Conservation (phyloP, 2,888 invertebrate genomes). For the Carterocephalus palaemon region DNA sequence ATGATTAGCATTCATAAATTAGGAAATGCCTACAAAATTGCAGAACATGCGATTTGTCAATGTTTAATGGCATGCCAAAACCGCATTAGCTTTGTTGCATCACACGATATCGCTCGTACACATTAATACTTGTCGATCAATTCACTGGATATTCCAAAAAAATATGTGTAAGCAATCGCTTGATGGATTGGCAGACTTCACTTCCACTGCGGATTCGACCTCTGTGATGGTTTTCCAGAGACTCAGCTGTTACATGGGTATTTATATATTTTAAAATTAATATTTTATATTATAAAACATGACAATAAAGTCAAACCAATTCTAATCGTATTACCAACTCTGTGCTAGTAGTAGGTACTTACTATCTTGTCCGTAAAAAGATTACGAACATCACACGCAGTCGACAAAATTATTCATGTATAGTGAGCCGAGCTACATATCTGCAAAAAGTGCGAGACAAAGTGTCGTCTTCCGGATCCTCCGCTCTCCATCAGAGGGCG, state of each 20-base stretch:
- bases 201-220: too few relatives aligned
- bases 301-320: too few relatives aligned
- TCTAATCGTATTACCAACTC: too few relatives aligned
- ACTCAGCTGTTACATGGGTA: too few relatives aligned
- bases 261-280: too few relatives aligned
- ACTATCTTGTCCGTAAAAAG: too few relatives aligned
- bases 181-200: too few relatives aligned
- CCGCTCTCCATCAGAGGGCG: conserved; percentile 54
- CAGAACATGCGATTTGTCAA: conserved; percentile 21
- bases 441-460: conserved; percentile 53
- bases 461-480: conserved; percentile 47
- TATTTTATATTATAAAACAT: too few relatives aligned
- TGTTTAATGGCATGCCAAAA: conserved; percentile 21
- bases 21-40: conserved; percentile 13
- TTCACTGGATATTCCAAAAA: not conserved
- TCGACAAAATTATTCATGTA: conserved; percentile 46
- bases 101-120: conserved; percentile 2
- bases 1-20: conserved; percentile 21
- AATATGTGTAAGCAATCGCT: too few relatives aligned
- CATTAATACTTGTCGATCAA: conserved; percentile 17
- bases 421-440: conserved; percentile 37
- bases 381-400: conserved; percentile 3
- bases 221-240: too few relatives aligned
- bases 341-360: too few relatives aligned
- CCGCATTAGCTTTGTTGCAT: conserved; percentile 16